Evolutionary conservation across 2,888 invertebrate genomes (phyloP).

Genomic region (Machimus atricapillus): DNA sequence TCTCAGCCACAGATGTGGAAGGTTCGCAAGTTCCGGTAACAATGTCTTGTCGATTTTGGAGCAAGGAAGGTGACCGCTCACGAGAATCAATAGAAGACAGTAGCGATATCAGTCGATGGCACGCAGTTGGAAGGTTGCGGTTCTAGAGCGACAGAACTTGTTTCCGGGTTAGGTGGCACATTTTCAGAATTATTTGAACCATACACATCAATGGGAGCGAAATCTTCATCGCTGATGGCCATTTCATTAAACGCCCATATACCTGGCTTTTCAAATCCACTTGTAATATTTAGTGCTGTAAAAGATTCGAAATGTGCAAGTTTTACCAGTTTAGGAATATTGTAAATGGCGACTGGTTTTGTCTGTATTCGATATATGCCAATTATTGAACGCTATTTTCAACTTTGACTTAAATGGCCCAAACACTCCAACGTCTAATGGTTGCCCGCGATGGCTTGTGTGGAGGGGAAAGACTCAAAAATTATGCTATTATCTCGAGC

Average conservation of each 20-base stretch:
- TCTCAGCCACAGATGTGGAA: constrained; percentile 25
- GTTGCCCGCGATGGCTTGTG: constrained; percentile 35
- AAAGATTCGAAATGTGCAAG: background rate
- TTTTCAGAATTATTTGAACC: background rate
- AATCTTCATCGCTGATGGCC: background rate
- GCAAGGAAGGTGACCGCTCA: background rate
- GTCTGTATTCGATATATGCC: background rate
- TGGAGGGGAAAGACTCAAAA: background rate
- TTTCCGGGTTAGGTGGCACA: background rate
- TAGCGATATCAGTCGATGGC: constrained; percentile 34
- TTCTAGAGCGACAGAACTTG: background rate
- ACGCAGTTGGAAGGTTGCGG: background rate
- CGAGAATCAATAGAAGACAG: background rate
- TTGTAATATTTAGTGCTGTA: background rate
- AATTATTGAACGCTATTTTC: constrained; percentile 39
- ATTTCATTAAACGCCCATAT: background rate
- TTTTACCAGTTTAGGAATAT: background rate
- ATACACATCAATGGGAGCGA: background rate
- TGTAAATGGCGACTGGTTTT: background rate
- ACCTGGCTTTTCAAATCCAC: background rate
- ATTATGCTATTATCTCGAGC: background rate
- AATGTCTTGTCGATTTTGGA: constrained; percentile 28
- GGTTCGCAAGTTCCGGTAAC: constrained; percentile 31
- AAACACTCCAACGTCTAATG: constrained; percentile 44
- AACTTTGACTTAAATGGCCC: constrained; percentile 42